phyloP scores from a whole-genome alignment of 2,888 invertebrate species.

The Drosophila rubida region DNA sequence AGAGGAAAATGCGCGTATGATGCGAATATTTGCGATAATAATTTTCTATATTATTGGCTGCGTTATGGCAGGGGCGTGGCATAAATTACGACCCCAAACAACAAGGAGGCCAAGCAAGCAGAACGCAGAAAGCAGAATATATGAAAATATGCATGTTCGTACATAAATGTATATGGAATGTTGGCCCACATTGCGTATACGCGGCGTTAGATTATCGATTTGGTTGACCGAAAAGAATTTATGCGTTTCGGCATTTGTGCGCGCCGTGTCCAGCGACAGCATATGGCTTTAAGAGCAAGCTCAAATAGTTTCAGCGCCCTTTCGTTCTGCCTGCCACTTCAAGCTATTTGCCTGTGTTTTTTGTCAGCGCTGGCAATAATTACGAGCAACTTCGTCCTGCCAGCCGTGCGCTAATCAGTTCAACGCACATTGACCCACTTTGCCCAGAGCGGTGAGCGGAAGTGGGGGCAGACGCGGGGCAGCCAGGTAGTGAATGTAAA shows the following conservation, averaged over 20 bases:
- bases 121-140: slow-evolving; percentile 13
- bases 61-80: slow-evolving; percentile 74
- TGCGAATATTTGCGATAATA: slow-evolving; percentile 71
- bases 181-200: slow-evolving; percentile 44
- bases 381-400: slow-evolving; percentile 31
- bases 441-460: not conserved
- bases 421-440: slow-evolving; percentile 78
- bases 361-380: slow-evolving; percentile 38
- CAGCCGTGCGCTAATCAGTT: slow-evolving; percentile 68
- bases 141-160: slow-evolving; percentile 37
- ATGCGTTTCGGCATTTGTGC: slow-evolving; percentile 28
- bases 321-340: slow-evolving; percentile 23
- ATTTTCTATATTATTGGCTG: slow-evolving; percentile 73
- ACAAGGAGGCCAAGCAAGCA: slow-evolving; percentile 1
- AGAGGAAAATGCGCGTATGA: slow-evolving; percentile 53
- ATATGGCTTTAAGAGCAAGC: slow-evolving; percentile 42
- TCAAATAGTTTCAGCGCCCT: slow-evolving; percentile 7
- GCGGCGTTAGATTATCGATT: slow-evolving; percentile 51
- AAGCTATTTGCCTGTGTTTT: slow-evolving; percentile 20
- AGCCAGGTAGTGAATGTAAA: slow-evolving; percentile 43
- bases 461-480: not conserved
- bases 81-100: slow-evolving; percentile 61
- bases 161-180: slow-evolving; percentile 16
- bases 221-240: slow-evolving; percentile 31
- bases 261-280: slow-evolving; percentile 10